Base-by-base conservation (phyloP, 1,140 invertebrate genomes). In the Antheraea mylitta region DNA sequence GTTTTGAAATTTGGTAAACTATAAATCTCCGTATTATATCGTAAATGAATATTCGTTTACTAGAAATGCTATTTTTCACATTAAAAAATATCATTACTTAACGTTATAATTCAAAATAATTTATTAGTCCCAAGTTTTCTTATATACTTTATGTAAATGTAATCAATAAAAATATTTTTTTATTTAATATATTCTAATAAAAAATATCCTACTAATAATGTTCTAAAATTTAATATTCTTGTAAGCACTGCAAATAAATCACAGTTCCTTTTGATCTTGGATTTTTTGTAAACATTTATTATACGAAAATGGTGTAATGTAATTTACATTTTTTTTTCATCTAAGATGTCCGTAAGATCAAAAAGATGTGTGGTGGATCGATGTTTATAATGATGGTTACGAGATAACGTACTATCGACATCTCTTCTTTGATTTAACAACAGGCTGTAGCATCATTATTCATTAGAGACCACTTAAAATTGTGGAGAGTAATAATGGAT, bases 191-290 rank as follows among this genome's bases (percentile, higher is more conserved):
- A 61, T 63, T 37, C 7, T 36, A 16, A 63, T 63, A 3, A 16
- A 30, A 63, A 63, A 1, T 8, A 16, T 19, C 16, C 58, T 59
- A 59, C 4, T 53, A 53, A 53, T 53, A 53, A 53, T 53, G 1
- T 53, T 53, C 45, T 53, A 53, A 53, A 53, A 53, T 53, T 53
- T 53, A 13, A 53, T 53, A 53, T 53, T 53, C 45, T 53, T 30
- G 36, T 30, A 61, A 61, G 19, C 16, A 7, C 19, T 58, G 16
- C 48, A 66, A 38, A 66, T 58, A 66, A 48, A 53, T 66, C 48
- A 66, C 22, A 30, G 22, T 59, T 66, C 65, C 18, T 66, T 65
- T 66, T 66, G 65, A 66, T 66, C 65, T 66, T 53, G 30, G 22
- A 30, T 30, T 66, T 37, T 66, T 66, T 18, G 65, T 66, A 66